These are phyloP conservation scores for Lepilemur ruficaudatus DNA, from an alignment of 2,797 vertebrate genomes.

Conservation along the genomic window DNA sequence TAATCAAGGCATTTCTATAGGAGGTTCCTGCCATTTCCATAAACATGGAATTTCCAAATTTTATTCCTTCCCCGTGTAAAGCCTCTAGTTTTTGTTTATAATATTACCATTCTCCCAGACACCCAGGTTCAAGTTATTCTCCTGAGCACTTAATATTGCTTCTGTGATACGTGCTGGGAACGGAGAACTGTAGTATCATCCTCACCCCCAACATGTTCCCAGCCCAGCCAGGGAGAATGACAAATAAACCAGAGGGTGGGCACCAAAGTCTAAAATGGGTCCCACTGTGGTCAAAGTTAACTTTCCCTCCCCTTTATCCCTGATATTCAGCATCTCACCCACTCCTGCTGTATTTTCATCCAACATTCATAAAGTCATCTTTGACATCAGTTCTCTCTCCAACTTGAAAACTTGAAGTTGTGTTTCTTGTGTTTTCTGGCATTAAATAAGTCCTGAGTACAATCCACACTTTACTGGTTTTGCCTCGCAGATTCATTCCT, in stretches of 20 bases:
- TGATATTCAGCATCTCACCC: background rate
- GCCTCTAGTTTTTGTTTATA: background rate
- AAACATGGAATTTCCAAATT: background rate
- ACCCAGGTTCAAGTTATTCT: background rate
- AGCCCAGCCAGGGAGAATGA: background rate
- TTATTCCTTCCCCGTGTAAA: background rate
- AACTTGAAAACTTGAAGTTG: background rate
- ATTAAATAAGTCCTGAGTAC: background rate
- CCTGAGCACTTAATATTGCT: background rate
- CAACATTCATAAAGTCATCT: background rate
- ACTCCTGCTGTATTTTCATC: background rate
- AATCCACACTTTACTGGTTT: background rate
- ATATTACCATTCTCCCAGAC: background rate
- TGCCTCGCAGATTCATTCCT: background rate
- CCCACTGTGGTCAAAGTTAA: background rate
- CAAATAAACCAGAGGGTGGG: background rate
- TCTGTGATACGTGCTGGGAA: background rate
- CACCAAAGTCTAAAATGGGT: background rate
- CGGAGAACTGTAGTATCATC: background rate
- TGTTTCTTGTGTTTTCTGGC: background rate
- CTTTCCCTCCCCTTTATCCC: background rate
- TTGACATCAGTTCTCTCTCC: background rate
- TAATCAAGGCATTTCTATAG: background rate
- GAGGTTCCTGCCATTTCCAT: background rate
- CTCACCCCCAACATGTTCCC: background rate